Conservation (phyloP, 2,113 vertebrate genomes). For the Papio anubis region DNA sequence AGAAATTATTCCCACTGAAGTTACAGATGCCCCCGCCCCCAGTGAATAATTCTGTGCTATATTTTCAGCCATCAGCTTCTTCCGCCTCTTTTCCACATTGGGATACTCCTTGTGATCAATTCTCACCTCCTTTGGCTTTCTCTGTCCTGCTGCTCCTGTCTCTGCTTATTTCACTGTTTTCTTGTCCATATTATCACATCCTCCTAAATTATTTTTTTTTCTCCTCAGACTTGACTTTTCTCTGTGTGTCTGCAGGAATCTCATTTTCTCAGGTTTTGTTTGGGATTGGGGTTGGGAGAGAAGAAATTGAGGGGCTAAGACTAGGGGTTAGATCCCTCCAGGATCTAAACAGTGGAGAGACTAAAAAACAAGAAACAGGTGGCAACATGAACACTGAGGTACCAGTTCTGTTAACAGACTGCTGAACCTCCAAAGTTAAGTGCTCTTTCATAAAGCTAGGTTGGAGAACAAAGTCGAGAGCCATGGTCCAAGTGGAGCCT, state of each 20-base stretch:
- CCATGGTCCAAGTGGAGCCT: not conserved
- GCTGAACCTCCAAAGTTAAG: not conserved
- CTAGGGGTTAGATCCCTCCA: not conserved
- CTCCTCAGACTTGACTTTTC: not conserved
- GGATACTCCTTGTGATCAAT: not conserved
- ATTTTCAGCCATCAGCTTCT: not conserved
- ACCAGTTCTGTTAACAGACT: not conserved
- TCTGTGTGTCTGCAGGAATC: not conserved
- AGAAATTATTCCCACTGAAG: not conserved
- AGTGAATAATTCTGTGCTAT: not conserved
- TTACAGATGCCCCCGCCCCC: not conserved
- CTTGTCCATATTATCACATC: not conserved
- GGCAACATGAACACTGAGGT: not conserved
- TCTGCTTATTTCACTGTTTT: not conserved
- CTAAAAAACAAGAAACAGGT: not conserved
- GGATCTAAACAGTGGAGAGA: not conserved
- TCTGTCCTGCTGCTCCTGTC: not conserved
- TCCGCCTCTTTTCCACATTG: not conserved
- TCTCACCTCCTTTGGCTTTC: not conserved
- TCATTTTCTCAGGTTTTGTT: constrained; percentile 32
- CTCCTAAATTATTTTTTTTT: not conserved
- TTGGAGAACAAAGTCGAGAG: not conserved
- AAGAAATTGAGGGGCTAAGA: not conserved
- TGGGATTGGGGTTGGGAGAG: not conserved
- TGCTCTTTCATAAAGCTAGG: not conserved